Conservation (phyloP, 2,113 vertebrate species). For the Mionectes macconnelli region DNA sequence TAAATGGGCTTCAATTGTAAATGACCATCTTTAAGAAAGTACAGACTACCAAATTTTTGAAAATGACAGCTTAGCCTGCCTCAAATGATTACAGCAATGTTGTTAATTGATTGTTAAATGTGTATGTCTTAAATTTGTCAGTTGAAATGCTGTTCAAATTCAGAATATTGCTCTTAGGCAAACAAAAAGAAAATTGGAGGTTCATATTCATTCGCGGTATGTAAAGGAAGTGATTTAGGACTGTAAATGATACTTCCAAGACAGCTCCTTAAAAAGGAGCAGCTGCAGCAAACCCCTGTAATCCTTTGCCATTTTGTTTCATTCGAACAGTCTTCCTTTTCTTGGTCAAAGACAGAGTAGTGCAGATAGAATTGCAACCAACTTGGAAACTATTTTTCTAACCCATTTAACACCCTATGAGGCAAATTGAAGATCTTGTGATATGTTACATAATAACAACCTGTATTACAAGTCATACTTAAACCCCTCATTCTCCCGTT, state of each 20-base stretch:
- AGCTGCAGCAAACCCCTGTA: neutral
- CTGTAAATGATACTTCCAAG: neutral
- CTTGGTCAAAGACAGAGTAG: neutral
- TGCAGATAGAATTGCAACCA: neutral
- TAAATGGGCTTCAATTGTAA: neutral
- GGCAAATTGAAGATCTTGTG: neutral
- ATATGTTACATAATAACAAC: neutral
- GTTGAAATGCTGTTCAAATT: neutral
- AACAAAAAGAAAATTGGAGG: neutral
- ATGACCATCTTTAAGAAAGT: neutral
- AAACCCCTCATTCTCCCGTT: neutral
- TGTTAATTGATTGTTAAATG: neutral
- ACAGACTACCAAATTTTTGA: neutral
- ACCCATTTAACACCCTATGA: neutral
- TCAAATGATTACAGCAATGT: neutral
- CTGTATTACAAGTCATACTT: neutral
- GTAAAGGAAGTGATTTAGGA: neutral
- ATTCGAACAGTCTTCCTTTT: neutral
- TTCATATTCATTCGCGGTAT: neutral
- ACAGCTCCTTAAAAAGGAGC: neutral
- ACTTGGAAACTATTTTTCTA: neutral
- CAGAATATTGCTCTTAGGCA: slow-evolving; percentile 5
- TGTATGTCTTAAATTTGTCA: neutral
- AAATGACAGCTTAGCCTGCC: neutral
- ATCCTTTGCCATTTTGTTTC: neutral